Base-by-base conservation (phyloP, 2,797 vertebrate genomes). In the Dendrocincla fuliginosa region DNA sequence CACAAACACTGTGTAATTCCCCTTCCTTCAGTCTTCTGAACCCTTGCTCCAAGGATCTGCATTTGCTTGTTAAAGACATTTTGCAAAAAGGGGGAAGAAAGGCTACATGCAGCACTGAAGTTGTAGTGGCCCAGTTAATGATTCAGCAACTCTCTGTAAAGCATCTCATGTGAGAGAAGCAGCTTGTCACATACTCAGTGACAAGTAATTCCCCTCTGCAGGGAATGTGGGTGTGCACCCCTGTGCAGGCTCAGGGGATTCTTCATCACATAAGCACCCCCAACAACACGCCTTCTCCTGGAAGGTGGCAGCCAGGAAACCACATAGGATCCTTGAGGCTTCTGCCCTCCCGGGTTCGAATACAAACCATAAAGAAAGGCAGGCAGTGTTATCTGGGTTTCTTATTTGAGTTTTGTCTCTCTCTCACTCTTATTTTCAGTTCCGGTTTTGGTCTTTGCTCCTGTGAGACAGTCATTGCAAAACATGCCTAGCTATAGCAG, bases 381-480 rank as follows among this genome's bases (percentile, higher is more conserved):
- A 37, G 53, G 30, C 22, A n/a, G 13, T 32, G 13, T 37, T 75
- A 32, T 61, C 64, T 68, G n/a, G n/a, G 39, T 32, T 61, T 84
- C 85, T 71, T 69, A 55, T 30, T 46, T n/a, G 24, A 6, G 10
- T 71, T 92, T 94, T 87, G 35, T 71, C 88, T 95, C 46, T 65
- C 70, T 50, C 71, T 52, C 35, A 24, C n/a, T 64, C 61, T 61
- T 55, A 30, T 71, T 95, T 96, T 95, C 83, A 90, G 70, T 96
- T 95, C 94, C 24, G 18, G 44, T 94, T 93, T 97, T 91, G 82
- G 17, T 61, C n/a, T 80, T 91, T 35, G 44, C 74, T 88, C 50
- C 80, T 63, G 11, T 81, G 74, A 79, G 83, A 55, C 59, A 86
- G 61, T 75, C 73, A 86, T 65, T 63, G 70, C 79, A 94, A 91